Percentiles rank a stretch among this genome's conserved stretches.
Conservation (phyloP, 2,797 vertebrate species). For the Enteromius viviparus region DNA sequence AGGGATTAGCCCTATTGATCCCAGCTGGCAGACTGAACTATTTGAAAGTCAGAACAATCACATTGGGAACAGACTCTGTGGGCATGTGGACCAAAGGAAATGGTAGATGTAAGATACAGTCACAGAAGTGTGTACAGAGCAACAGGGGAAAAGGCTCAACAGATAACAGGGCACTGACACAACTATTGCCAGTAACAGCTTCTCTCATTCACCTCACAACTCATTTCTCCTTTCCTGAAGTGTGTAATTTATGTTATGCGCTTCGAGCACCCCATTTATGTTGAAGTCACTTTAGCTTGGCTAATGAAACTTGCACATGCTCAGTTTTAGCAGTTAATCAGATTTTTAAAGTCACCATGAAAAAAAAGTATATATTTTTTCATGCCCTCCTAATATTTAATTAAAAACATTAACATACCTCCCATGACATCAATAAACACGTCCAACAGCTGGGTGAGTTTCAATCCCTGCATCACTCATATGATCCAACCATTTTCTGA, state of each 20-base stretch:
- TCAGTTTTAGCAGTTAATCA: not conserved
- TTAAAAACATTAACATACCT: not conserved
- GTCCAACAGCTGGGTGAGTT: not conserved
- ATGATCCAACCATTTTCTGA: not conserved
- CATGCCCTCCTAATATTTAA: not conserved
- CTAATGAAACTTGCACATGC: not conserved
- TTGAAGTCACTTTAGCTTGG: not conserved
- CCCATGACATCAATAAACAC: not conserved
- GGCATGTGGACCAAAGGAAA: conserved; percentile 45
- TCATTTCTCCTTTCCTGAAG: conserved; percentile 1
- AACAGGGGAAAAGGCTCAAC: conserved; percentile 6
- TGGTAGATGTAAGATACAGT: conserved; percentile 51
- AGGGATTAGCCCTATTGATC: conserved; percentile 60
- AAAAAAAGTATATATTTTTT: not conserved
- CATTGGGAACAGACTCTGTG: conserved; percentile 37
- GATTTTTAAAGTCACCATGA: not conserved
- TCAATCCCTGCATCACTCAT: not conserved
- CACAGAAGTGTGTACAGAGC: conserved; percentile 28
- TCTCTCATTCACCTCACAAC: not conserved
- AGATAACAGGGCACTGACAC: conserved; percentile 3
- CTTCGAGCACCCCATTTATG: not conserved
- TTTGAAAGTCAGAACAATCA: conserved; percentile 64
- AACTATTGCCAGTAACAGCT: not conserved
- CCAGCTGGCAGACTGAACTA: conserved; percentile 58
- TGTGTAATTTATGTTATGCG: not conserved